These are phyloP conservation scores for Microctenopoma lineatum DNA, from an alignment of 2,797 vertebrate species.

Conservation along the genomic window DNA sequence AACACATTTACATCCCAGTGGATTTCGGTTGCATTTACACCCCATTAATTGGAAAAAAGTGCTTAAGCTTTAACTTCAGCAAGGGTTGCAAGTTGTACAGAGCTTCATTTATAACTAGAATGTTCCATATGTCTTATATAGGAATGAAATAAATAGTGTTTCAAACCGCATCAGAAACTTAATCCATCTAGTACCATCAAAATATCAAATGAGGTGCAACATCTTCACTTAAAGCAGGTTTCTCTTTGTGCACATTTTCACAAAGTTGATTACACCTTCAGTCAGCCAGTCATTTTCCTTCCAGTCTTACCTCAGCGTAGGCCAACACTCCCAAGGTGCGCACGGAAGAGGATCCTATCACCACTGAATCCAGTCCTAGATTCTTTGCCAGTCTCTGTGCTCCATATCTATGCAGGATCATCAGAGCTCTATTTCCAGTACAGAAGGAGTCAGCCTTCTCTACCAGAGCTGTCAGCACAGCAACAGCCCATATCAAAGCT, in stretches of 20 bases:
- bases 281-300: slow-evolving; percentile 33
- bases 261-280: slow-evolving; percentile 30
- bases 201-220: slow-evolving; percentile 7
- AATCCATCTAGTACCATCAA: not conserved
- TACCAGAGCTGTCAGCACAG: slow-evolving; percentile 70
- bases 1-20: slow-evolving; percentile 28
- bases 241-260: slow-evolving; percentile 8
- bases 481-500: slow-evolving; percentile 74
- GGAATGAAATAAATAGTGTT: not conserved
- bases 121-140: slow-evolving; percentile 9
- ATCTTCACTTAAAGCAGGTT: not conserved
- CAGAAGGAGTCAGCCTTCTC: slow-evolving; percentile 60
- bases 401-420: slow-evolving; percentile 68
- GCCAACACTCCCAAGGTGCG: slow-evolving; percentile 46
- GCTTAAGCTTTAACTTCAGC: not conserved
- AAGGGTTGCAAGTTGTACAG: slow-evolving; percentile 1
- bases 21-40: slow-evolving; percentile 16
- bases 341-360: slow-evolving; percentile 50
- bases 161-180: slow-evolving; percentile 5
- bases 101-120: not conserved
- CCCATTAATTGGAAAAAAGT: not conserved
- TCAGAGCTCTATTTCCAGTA: slow-evolving; percentile 71
- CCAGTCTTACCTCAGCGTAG: slow-evolving; percentile 72
- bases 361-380: slow-evolving; percentile 60
- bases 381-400: slow-evolving; percentile 57